Conservation (phyloP, 2,113 vertebrate genomes). For the Heloderma charlesbogerti region DNA sequence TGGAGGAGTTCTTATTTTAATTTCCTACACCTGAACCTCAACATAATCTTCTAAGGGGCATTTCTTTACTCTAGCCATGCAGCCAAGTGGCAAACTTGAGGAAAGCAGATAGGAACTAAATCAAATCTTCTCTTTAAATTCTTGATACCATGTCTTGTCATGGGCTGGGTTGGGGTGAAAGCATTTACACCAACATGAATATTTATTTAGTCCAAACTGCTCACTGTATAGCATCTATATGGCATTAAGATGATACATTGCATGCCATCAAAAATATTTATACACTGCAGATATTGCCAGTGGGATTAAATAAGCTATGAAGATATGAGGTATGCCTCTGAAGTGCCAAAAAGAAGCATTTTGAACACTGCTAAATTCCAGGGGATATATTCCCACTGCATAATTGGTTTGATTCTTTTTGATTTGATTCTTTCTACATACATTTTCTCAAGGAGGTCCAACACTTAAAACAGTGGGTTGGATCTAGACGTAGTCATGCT, state of each 20-base stretch:
- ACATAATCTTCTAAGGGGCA: conserved; percentile 66
- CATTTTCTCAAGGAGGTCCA: conserved; percentile 62
- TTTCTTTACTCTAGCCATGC: conserved; percentile 66
- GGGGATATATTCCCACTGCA: conserved; percentile 52
- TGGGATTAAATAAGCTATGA: conserved; percentile 73
- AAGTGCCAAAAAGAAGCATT: conserved; percentile 73
- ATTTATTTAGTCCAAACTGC: conserved; percentile 71
- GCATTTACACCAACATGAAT: conserved; percentile 74
- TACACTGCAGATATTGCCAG: conserved; percentile 69
- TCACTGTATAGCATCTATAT: conserved; percentile 59
- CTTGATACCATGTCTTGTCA: conserved; percentile 58
- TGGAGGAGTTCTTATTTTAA: conserved; percentile 80
- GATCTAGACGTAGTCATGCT: background rate
- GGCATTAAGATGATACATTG: conserved; percentile 67
- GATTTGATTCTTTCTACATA: conserved; percentile 52
- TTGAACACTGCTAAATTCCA: conserved; percentile 71
- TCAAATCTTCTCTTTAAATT: conserved; percentile 68
- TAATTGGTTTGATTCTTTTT: no score
- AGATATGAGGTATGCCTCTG: conserved; percentile 70
- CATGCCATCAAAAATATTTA: conserved; percentile 74
- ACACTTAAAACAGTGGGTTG: conserved; percentile 53
- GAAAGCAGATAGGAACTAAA: conserved; percentile 40
- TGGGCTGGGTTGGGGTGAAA: conserved; percentile 52
- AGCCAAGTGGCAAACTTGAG: conserved; percentile 47
- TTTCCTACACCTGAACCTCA: conserved; percentile 76